Percentiles rank a stretch among this genome's conserved stretches.
phyloP scores from a whole-genome alignment of 1,140 invertebrate species.

The Drosophila oshimai region DNA sequence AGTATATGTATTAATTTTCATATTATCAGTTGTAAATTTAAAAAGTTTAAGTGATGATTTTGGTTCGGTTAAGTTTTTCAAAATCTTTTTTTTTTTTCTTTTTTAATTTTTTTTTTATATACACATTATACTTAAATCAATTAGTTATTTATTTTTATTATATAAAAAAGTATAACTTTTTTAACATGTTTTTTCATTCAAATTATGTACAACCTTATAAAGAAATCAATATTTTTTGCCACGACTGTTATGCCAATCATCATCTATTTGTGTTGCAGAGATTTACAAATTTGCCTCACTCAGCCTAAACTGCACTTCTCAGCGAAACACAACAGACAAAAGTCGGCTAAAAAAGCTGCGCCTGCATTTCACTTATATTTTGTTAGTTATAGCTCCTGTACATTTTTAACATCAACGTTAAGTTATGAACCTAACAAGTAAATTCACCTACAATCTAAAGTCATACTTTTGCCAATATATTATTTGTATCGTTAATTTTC shows the following conservation, averaged over 20 bases:
- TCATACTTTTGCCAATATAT: background rate
- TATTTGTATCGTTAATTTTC: constrained; percentile 5
- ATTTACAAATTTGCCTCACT: constrained; percentile 17
- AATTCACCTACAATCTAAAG: background rate
- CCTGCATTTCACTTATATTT: background rate
- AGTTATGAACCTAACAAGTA: constrained; percentile 55
- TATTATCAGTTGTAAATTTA: no score
- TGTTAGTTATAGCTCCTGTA: background rate
- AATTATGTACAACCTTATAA: no score
- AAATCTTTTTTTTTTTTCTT: no score
- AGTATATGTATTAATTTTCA: no score
- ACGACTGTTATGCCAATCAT: constrained; percentile 31
- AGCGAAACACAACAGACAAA: constrained; percentile 32
- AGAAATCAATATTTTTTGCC: constrained; percentile 25
- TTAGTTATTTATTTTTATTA: no score
- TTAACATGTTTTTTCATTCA: no score
- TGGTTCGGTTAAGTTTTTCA: no score
- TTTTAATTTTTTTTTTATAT: no score
- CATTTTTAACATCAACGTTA: background rate
- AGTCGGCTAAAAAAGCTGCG: constrained; percentile 12
- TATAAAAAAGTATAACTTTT: no score
- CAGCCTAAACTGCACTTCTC: constrained; percentile 41
- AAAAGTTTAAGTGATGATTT: no score
- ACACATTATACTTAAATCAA: no score
- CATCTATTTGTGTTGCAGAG: constrained; percentile 10